A percentile compares a stretch with the other conserved stretches of the same genome.
Conservation (phyloP, 2,797 vertebrate genomes). For the Chiloscyllium punctatum region DNA sequence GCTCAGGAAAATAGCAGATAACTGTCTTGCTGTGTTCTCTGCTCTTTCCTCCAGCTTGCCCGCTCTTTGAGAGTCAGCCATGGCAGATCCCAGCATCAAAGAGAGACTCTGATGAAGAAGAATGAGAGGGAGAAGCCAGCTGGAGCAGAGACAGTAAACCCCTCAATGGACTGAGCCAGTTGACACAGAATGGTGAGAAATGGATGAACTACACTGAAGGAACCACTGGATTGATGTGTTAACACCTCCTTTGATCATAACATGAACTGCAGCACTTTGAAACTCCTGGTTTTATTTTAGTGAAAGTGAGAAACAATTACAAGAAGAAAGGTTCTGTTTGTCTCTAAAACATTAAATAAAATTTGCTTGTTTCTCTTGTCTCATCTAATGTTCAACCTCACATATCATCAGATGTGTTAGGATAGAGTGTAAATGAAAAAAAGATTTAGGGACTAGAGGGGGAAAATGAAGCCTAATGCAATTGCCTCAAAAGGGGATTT, state of each 20-base stretch:
- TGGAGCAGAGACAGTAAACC: neutral
- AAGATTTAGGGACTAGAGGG: neutral
- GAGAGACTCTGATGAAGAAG: slow-evolving; percentile 45
- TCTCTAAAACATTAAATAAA: neutral
- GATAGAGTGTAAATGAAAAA: neutral
- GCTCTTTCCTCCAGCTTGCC: slow-evolving; percentile 42
- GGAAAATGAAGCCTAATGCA: neutral
- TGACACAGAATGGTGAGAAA: neutral
- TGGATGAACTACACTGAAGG: neutral
- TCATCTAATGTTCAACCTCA: neutral
- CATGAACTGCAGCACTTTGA: neutral
- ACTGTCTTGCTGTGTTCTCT: neutral
- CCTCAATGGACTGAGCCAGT: neutral
- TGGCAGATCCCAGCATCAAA: slow-evolving; percentile 46
- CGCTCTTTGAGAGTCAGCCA: slow-evolving; percentile 49
- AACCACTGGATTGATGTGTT: neutral
- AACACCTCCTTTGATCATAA: neutral
- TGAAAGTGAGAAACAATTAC: neutral
- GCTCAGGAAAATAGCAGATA: neutral
- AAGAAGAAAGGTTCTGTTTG: neutral
- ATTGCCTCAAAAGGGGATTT: neutral
- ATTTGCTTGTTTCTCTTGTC: neutral
- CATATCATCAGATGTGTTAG: neutral
- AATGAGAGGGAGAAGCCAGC: slow-evolving; percentile 37
- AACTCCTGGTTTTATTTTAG: neutral